phyloP scores from a whole-genome alignment of 2,888 invertebrate species.

The Corythucha ciliata region DNA sequence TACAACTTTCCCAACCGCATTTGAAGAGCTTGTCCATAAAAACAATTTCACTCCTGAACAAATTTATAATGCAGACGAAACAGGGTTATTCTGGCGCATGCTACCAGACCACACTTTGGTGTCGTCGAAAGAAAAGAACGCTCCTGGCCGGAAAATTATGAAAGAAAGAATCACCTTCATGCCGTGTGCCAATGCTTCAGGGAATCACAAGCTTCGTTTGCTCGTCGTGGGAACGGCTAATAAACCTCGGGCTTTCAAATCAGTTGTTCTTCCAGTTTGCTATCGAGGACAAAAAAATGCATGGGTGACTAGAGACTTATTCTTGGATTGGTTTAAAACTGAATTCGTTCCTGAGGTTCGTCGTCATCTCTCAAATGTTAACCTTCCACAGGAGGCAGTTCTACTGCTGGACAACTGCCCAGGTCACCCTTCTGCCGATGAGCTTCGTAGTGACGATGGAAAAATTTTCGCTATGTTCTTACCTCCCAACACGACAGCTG shows the following conservation, averaged over 20 bases:
- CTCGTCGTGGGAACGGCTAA: too few relatives aligned
- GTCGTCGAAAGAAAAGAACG: too few relatives aligned
- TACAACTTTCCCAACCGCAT: too few relatives aligned
- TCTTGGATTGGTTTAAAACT: slow-evolving; percentile 31
- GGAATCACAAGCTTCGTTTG: too few relatives aligned
- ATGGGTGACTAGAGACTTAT: slow-evolving; percentile 32
- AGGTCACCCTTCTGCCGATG: slow-evolving; percentile 24
- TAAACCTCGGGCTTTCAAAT: slow-evolving; percentile 34
- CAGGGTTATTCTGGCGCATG: too few relatives aligned
- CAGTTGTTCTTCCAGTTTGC: slow-evolving; percentile 30
- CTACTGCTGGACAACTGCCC: slow-evolving; percentile 33
- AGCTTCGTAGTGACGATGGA: slow-evolving; percentile 2
- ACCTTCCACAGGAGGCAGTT: slow-evolving; percentile 30
- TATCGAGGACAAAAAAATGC: slow-evolving; percentile 33
- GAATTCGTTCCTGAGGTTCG: slow-evolving; percentile 33
- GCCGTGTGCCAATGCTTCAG: too few relatives aligned
- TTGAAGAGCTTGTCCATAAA: too few relatives aligned
- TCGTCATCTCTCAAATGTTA: background rate
- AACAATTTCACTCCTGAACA: too few relatives aligned
- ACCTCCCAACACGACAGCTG: slow-evolving; percentile 7
- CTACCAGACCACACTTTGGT: too few relatives aligned
- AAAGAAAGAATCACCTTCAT: too few relatives aligned
- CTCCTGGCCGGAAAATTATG: too few relatives aligned
- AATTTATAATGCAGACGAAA: too few relatives aligned
- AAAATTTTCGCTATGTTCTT: slow-evolving; percentile 18